A percentile compares a stretch with the other conserved stretches of the same genome.
These are phyloP conservation scores for Myotis brandtii DNA, from an alignment of 2,113 vertebrate genomes.

Conservation along the genomic window DNA sequence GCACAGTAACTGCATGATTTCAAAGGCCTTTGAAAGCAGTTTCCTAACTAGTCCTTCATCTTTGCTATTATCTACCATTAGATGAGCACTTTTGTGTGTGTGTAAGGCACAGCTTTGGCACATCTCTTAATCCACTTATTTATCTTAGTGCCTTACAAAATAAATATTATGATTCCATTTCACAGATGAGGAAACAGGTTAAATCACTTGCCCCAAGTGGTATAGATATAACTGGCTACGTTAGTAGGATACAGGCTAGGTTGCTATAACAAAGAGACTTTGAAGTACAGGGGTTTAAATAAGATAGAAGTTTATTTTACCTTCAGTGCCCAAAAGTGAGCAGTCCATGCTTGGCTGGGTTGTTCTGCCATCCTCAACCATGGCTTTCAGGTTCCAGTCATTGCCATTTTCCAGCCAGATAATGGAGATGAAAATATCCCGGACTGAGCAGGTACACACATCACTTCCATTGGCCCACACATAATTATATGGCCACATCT, in stretches of 20 bases:
- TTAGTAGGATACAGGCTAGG: not conserved
- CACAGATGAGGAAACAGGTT: slow-evolving; percentile 44
- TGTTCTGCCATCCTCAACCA: not conserved
- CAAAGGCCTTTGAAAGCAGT: slow-evolving; percentile 1
- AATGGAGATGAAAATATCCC: not conserved
- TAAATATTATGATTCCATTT: not conserved
- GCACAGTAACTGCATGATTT: not conserved
- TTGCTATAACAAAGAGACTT: not conserved
- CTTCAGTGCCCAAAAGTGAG: not conserved
- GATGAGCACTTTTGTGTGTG: not conserved
- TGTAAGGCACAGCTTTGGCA: not conserved
- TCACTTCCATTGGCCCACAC: not conserved
- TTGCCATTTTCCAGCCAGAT: not conserved
- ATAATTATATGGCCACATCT: not conserved
- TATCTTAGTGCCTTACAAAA: not conserved
- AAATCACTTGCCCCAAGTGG: not conserved
- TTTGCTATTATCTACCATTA: not conserved
- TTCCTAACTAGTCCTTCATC: not conserved
- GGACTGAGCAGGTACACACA: not conserved
- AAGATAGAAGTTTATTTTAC: slow-evolving; percentile 13
- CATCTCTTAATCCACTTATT: slow-evolving; percentile 31
- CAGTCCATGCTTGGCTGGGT: not conserved
- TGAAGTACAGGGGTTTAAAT: not conserved
- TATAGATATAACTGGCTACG: not conserved
- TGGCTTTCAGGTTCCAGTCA: not conserved